Evolutionary conservation across 2,113 vertebrate species (phyloP).

Genomic region (Narcine bancroftii): DNA sequence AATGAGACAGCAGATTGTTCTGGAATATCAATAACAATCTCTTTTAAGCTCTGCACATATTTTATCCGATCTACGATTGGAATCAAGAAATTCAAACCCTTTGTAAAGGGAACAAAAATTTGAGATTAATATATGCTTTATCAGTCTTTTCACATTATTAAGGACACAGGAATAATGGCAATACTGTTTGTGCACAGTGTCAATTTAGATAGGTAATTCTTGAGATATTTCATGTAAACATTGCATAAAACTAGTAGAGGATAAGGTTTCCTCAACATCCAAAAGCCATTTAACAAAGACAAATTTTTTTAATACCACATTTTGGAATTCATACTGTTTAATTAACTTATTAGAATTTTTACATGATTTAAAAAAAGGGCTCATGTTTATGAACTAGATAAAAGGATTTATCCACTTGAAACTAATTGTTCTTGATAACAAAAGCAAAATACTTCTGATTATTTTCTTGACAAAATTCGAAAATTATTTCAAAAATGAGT

Average conservation of each 20-base stretch:
- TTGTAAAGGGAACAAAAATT: slow-evolving; percentile 25
- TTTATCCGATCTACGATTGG: slow-evolving; percentile 81
- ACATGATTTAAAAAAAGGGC: not conserved
- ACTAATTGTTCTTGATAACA: not conserved
- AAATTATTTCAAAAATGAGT: not conserved
- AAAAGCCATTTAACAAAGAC: not conserved
- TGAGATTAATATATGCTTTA: not conserved
- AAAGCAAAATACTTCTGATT: not conserved
- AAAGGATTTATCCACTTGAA: not conserved
- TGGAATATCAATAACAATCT: slow-evolving; percentile 93
- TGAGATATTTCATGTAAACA: not conserved
- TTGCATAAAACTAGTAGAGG: not conserved
- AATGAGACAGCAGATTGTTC: slow-evolving; percentile 88
- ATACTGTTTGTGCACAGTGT: not conserved
- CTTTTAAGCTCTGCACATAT: slow-evolving; percentile 93
- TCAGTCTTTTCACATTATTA: not conserved
- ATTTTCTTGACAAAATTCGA: not conserved
- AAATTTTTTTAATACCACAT: not conserved
- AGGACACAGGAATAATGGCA: not conserved
- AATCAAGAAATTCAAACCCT: slow-evolving; percentile 92
- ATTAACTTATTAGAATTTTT: not conserved
- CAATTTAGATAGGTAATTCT: not conserved
- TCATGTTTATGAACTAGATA: not conserved
- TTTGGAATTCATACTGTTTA: not conserved
- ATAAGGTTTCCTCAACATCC: not conserved